Percentiles rank a stretch among this genome's conserved stretches.
Conservation (phyloP, 2,113 vertebrate species). For the Turdus rufiventris region DNA sequence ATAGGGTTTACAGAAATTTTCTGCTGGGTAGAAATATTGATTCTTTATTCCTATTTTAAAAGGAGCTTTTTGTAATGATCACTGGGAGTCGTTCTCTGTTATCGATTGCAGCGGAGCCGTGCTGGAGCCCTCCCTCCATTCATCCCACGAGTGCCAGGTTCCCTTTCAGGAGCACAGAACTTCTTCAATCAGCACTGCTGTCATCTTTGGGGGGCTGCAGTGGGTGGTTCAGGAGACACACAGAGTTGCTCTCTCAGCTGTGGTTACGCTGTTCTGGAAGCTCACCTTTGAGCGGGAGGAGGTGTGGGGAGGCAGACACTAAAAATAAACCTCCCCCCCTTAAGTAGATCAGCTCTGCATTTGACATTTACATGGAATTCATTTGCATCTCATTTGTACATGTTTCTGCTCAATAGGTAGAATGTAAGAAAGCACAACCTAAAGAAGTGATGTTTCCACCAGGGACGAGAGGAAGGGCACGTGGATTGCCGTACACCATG, state of each 20-base stretch:
- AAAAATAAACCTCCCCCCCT: conserved; percentile 72
- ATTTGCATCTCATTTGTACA: conserved; percentile 81
- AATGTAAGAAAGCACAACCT: conserved; percentile 99
- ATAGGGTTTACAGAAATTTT: background rate
- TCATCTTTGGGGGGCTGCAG: background rate
- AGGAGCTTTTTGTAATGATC: conserved; percentile 46
- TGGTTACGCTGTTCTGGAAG: conserved; percentile 55
- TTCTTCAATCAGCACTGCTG: conserved; percentile 8
- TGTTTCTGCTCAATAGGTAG: conserved; percentile 89
- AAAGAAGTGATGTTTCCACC: conserved; percentile 99
- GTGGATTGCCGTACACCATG: conserved; percentile 96
- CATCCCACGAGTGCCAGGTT: background rate
- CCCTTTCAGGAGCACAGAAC: background rate
- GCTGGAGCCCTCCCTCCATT: conserved; percentile 17
- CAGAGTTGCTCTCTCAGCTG: conserved; percentile 52
- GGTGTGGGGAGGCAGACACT: conserved; percentile 30
- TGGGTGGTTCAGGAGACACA: conserved; percentile 31
- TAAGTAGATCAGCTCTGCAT: conserved; percentile 71
- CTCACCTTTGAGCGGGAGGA: conserved; percentile 46
- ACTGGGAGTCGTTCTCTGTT: background rate
- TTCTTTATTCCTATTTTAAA: conserved; percentile 48
- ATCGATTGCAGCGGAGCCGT: background rate
- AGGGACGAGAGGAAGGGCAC: conserved; percentile 90
- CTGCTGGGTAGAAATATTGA: conserved; percentile 28
- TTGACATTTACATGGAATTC: conserved; percentile 82